Evolutionary conservation across 2,888 invertebrate species (phyloP).

Genomic region (Pegoplata infirma): DNA sequence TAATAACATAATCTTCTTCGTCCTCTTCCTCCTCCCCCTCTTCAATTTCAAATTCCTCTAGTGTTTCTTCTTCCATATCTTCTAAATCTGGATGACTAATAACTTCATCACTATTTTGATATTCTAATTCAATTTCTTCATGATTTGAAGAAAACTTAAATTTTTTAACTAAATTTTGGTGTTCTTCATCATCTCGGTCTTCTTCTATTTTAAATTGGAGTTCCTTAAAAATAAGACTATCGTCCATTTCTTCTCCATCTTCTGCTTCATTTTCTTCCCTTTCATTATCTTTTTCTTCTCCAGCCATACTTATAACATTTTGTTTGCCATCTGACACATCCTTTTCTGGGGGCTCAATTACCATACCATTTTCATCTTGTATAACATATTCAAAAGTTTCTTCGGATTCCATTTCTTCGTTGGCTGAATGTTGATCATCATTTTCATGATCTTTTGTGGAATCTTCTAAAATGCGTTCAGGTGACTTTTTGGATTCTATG

Average conservation of each 20-base stretch:
- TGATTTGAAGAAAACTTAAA: constrained; percentile 24
- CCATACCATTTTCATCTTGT: constrained; percentile 32
- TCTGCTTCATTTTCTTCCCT: neutral
- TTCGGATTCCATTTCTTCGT: constrained; percentile 18
- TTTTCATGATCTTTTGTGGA: constrained; percentile 40
- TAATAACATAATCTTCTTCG: constrained; percentile 24
- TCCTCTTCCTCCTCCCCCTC: constrained; percentile 37
- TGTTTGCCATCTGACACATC: too few relatives aligned
- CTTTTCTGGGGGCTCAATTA: too few relatives aligned
- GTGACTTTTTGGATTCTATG: too few relatives aligned
- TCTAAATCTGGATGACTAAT: neutral
- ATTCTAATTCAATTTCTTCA: constrained; percentile 17
- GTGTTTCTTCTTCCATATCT: constrained; percentile 16
- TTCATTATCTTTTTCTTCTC: neutral
- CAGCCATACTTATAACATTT: neutral
- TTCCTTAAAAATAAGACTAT: constrained; percentile 56
- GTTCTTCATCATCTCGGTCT: constrained; percentile 10
- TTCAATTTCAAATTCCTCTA: constrained; percentile 31
- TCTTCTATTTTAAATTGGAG: constrained; percentile 42
- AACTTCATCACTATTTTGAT: constrained; percentile 3
- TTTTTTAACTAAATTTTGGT: neutral
- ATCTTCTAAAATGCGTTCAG: neutral
- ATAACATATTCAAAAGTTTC: constrained; percentile 42
- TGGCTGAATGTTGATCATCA: constrained; percentile 54
- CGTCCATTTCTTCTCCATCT: constrained; percentile 38